Evolutionary conservation across 2,888 invertebrate species (phyloP).

Genomic region (Gerris lacustris): DNA sequence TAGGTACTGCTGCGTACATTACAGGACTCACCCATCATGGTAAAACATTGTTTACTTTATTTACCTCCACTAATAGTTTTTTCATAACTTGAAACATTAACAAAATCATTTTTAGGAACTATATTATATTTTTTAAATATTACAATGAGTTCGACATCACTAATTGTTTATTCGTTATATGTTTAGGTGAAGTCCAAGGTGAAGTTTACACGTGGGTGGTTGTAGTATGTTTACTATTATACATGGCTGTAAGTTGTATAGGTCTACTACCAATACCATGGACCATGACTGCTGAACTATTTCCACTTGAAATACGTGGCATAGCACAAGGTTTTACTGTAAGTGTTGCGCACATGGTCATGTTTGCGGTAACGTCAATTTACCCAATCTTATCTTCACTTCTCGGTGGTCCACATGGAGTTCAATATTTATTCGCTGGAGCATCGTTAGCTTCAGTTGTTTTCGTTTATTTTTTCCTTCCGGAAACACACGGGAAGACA

Average conservation of each 20-base stretch:
- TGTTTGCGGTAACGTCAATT: constrained; percentile 45
- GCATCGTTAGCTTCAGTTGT: constrained; percentile 36
- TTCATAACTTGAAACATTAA: not conserved
- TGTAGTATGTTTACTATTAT: constrained; percentile 42
- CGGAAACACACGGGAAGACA: constrained; percentile 32
- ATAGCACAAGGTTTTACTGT: constrained; percentile 47
- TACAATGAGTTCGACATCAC: too few species aligned
- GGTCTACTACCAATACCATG: constrained; percentile 49
- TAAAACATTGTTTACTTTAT: constrained; percentile 16
- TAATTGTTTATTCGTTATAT: not conserved
- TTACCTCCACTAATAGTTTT: not conserved
- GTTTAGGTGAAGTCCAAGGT: constrained; percentile 19
- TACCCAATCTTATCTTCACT: constrained; percentile 36
- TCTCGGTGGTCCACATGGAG: constrained; percentile 40
- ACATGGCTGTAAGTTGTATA: constrained; percentile 48
- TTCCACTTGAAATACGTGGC: constrained; percentile 48
- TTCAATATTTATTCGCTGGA: constrained; percentile 46
- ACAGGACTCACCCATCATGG: constrained; percentile 36
- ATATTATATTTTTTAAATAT: not conserved
- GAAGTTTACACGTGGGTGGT: constrained; percentile 31
- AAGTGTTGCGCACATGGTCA: constrained; percentile 41
- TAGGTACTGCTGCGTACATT: constrained; percentile 45
- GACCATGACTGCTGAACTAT: constrained; percentile 54
- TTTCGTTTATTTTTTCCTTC: constrained; percentile 32
- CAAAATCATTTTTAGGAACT: not conserved